Evolutionary conservation across 2,888 invertebrate genomes (phyloP), one percentile per base, ranked within the genome.

Genomic region (Geophilus truncorum): DNA sequence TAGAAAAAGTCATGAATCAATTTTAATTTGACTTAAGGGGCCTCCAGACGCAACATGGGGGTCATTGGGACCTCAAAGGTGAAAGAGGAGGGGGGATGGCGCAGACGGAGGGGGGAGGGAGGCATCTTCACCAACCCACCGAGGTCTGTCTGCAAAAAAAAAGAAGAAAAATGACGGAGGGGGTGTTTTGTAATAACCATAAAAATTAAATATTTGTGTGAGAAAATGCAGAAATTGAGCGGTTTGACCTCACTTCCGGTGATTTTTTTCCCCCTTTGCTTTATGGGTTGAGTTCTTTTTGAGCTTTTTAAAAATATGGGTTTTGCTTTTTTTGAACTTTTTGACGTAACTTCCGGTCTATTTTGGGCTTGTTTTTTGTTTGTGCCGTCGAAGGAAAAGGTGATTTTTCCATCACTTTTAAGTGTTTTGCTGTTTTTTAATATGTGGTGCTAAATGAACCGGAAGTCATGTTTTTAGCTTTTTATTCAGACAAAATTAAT

Each of bases 1-100:
- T 45, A 18, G 45, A 62, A 23, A 62, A 62, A 62, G 62, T 25
- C 62, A 62, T 62, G 62, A 62, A 62, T 62, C 62, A 62, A 62
- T 62, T 23, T 62, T 62, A 62, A 62, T 62, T 62, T 62, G 62
- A 62, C 62, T 62, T 62, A 62, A 62, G 62, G 62, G 62, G 62
- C 62, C 62, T 23, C 62, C 62, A 62, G 62, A 62, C 62, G 21
- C 62, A 62, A 62, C 62, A 25, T 21, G 62, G 21, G 62, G 62
- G 62, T 62, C 62, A 23, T 25, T 62, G 62, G 62, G 62, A 62
- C 62, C 62, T 62, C 62, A 62, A 62, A 62, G 45, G 62, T 62
- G 62, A 62, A 62, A 62, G 62, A 62, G 62, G 62, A 62, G 45
- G 45, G 15, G 15, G 21, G 62, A 23, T 21, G 62, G 23, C 21